Percentiles rank a stretch among this genome's conserved stretches.
These are phyloP conservation scores for Cetoscarus ocellatus DNA, from an alignment of 2,797 vertebrate genomes.

Conservation along the genomic window DNA sequence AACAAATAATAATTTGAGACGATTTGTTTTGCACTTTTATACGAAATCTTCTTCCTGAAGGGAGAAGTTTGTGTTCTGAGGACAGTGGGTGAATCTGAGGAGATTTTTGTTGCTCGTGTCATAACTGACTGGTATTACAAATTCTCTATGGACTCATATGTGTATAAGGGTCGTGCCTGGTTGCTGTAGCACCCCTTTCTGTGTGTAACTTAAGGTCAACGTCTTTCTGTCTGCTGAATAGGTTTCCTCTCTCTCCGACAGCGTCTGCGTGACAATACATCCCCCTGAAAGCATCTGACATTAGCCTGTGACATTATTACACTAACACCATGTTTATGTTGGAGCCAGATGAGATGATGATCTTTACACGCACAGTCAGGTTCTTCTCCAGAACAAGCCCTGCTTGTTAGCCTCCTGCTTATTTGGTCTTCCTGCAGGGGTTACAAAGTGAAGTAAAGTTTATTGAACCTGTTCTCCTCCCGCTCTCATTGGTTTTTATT, in stretches of 20 bases:
- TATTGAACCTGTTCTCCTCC: constrained; percentile 67
- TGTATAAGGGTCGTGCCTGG: too few relatives aligned
- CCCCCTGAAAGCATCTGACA: constrained; percentile 9
- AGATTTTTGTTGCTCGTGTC: too few relatives aligned
- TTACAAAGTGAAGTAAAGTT: constrained; percentile 56
- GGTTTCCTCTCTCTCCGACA: constrained; percentile 7
- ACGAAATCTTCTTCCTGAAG: too few relatives aligned
- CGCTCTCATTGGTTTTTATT: constrained; percentile 63
- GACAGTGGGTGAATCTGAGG: too few relatives aligned
- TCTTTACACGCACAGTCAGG: constrained; percentile 20
- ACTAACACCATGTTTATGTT: constrained; percentile 1
- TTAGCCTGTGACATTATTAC: constrained; percentile 19
- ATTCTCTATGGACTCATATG: too few relatives aligned
- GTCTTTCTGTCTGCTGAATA: neutral
- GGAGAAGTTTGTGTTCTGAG: too few relatives aligned
- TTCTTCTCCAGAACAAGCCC: constrained; percentile 18
- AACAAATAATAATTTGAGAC: too few relatives aligned
- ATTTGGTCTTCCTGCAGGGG: constrained; percentile 45
- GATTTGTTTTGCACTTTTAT: too few relatives aligned
- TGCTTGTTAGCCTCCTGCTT: constrained; percentile 21
- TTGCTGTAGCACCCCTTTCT: too few relatives aligned
- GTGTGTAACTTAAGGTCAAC: neutral
- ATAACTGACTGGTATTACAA: too few relatives aligned
- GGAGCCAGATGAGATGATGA: constrained; percentile 14
- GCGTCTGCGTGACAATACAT: constrained; percentile 30